A percentile compares a stretch with the other conserved stretches of the same genome.
phyloP scores from a whole-genome alignment of 2,888 invertebrate species.

The Kuschelorhynchus macadamiae region DNA sequence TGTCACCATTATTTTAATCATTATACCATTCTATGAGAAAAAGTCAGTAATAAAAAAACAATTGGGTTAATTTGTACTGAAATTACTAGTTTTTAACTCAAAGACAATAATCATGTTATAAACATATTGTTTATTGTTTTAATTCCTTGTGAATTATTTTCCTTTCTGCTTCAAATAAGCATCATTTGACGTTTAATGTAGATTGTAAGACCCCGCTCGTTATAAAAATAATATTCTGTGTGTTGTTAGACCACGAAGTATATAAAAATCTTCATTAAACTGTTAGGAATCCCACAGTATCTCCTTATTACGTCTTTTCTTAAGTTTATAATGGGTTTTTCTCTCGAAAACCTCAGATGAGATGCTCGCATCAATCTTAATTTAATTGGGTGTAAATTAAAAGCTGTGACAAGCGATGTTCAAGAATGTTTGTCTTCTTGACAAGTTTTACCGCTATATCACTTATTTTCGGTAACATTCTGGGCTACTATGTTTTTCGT shows the following conservation, averaged over 20 bases:
- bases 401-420: conserved; percentile 44
- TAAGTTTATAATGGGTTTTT: conserved; percentile 48
- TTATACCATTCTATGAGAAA: conserved; percentile 33
- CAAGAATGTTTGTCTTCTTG: conserved; percentile 44
- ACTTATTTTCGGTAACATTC: conserved; percentile 45
- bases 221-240: conserved; percentile 19
- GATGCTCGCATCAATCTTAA: conserved; percentile 45
- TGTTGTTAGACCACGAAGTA: conserved; percentile 8
- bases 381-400: conserved; percentile 51
- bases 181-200: too few species aligned
- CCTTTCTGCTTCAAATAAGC: neutral
- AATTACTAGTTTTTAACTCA: conserved; percentile 38
- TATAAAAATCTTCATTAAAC: conserved; percentile 44
- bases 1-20: conserved; percentile 21
- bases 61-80: conserved; percentile 40
- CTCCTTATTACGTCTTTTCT: conserved; percentile 46
- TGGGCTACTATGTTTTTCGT: neutral
- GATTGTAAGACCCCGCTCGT: conserved; percentile 1
- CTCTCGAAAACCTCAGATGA: conserved; percentile 43
- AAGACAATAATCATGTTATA: conserved; percentile 38
- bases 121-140: conserved; percentile 34
- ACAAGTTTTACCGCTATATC: conserved; percentile 45
- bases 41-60: conserved; percentile 27
- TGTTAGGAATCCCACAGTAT: conserved; percentile 30
- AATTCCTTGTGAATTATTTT: conserved; percentile 36